phyloP scores from a whole-genome alignment of 2,797 vertebrate genomes.

The Kryptolebias ocellatus region DNA sequence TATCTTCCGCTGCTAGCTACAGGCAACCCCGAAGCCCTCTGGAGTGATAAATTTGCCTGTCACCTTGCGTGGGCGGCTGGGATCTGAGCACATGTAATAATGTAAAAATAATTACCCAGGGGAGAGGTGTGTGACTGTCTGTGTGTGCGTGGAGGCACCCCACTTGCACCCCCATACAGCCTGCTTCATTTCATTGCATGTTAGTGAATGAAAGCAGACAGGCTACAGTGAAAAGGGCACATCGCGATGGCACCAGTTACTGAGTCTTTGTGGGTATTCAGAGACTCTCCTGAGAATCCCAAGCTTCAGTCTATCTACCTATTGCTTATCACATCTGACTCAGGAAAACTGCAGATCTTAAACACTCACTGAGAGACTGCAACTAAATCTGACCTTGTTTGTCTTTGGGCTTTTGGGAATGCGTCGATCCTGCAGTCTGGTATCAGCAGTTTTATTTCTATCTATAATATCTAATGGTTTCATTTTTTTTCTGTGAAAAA shows the following conservation, averaged over 20 bases:
- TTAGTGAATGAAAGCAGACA: slow-evolving; percentile 58
- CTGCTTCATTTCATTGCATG: slow-evolving; percentile 53
- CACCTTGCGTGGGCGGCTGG: slow-evolving; percentile 81
- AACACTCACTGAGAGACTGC: slow-evolving; percentile 54
- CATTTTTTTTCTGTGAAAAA: background rate
- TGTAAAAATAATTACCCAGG: slow-evolving; percentile 90
- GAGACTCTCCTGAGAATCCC: slow-evolving; percentile 61
- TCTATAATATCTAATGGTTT: background rate
- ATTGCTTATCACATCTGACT: slow-evolving; percentile 78
- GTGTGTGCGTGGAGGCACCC: slow-evolving; percentile 59
- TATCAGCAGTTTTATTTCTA: slow-evolving; percentile 24
- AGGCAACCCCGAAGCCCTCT: slow-evolving; percentile 73
- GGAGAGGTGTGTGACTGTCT: slow-evolving; percentile 69
- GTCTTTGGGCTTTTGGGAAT: slow-evolving; percentile 41
- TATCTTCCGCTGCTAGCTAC: slow-evolving; percentile 79
- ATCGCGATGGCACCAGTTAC: slow-evolving; percentile 84
- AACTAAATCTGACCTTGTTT: slow-evolving; percentile 59
- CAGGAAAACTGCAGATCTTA: slow-evolving; percentile 68
- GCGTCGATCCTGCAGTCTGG: slow-evolving; percentile 24
- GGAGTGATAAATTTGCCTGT: slow-evolving; percentile 88
- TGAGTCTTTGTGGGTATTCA: slow-evolving; percentile 71
- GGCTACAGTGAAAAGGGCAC: slow-evolving; percentile 62
- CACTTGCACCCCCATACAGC: slow-evolving; percentile 57
- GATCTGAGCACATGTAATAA: slow-evolving; percentile 89
- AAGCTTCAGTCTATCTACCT: slow-evolving; percentile 64